Base-by-base conservation (phyloP, 2,888 invertebrate species). In the Serripes groenlandicus region DNA sequence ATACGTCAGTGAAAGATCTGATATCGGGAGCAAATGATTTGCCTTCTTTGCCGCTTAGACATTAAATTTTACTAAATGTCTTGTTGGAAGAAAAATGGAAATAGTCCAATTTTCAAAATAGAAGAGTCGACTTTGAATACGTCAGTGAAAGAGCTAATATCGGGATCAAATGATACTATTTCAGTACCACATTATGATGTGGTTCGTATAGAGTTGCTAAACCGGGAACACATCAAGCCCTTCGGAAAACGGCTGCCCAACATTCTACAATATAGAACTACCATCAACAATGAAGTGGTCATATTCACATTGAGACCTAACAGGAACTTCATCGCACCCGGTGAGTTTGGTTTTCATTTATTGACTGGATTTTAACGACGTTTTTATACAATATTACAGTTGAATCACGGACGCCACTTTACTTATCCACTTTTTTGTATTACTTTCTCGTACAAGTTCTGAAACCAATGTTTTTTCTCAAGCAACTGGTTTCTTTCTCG, bases 211-310 rank as follows among this genome's bases (percentile, higher is more conserved):
- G 54, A 78, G 37, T n/a, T 69, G 23, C 23, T 81, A 0, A 32
- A 78, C 23, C 11, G 11, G 56, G 54, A 66, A 18, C 60, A 68
- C 37, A 15, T 75, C 30, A 71, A 75, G 23, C 75, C 81, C 11
- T 81, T 75, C 49, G 42, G 81, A 11, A 84, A 84, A 58, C 81
- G 84, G 15, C 81, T 73, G 21, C 62, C 78, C 0, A 60, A 58
- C 0, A 32, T 78, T 3, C 42, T 79, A 18, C 78, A 75, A 62
- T 84, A 84, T 58, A 52, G 62, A 21, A 54, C 81, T 26, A 68
- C 23, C 32, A 49, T 84, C 3, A 64, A 81, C 30, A 58, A 72
- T 9, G 75, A 84, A 28, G 60, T 28, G 9, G 56, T 84, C n/a
- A 78, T 62, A 1, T 32, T 84, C 11, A 73, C 68, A 0, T 37